Base-by-base conservation (phyloP, 1,140 invertebrate genomes). In the Macrosteles quadrilineatus region DNA sequence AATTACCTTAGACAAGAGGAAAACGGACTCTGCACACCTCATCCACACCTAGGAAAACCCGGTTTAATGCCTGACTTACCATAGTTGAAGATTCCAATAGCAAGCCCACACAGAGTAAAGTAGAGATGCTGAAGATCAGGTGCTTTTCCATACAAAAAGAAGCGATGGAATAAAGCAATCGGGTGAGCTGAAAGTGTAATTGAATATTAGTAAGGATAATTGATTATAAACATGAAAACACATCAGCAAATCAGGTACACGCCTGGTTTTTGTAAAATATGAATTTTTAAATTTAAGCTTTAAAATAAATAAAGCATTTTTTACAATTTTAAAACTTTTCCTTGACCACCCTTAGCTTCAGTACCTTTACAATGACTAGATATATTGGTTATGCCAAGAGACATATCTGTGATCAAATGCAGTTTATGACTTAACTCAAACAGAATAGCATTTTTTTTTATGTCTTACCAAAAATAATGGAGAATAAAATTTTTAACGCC, bases 31-130 rank as follows among this genome's bases (percentile, higher is more conserved):
- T 40, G 36, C 17, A 45, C 64, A 75, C 69, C 66, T 31, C 19
- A 45, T 40, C 43, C n/a, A n/a, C n/a, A n/a, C n/a, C n/a, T n/a
- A n/a, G n/a, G n/a, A n/a, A n/a, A n/a, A n/a, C n/a, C n/a, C n/a
- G n/a, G n/a, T n/a, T n/a, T 30, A 72, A 67, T 47, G 30, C n/a
- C 27, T n/a, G 63, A 76, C 76, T 83, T 80, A 87, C 93, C 92
- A 83, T 93, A 96, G 80, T 96, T 96, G 78, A 90, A 96, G 71
- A 87, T 87, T 59, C 91, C 91, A 50, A 95, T 80, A 12, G 82
- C 76, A 12, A 94, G 74, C 21, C 94, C 94, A 71, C 83, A 85
- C 0, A 83, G 14, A 36, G 87, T 85, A 75, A 95, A 94, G 80
- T 85, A 95, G n/a, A 90, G 40, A 80, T 95, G 91, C 79, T 94